These are phyloP conservation scores for Heliconius erato DNA, from an alignment of 2,888 invertebrate genomes.

Conservation along the genomic window DNA sequence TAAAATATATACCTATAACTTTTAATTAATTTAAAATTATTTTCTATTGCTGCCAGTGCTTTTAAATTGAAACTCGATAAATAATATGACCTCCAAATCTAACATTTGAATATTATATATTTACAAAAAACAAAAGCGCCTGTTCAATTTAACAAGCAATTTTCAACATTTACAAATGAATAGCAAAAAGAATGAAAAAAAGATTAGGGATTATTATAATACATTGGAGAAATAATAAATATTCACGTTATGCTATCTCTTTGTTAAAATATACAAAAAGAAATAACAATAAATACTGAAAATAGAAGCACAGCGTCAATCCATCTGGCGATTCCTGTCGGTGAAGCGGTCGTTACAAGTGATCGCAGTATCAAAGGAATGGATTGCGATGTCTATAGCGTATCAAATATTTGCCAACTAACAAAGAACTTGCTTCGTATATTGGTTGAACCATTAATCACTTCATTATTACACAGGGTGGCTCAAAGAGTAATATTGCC, in stretches of 20 bases:
- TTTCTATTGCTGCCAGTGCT: no score
- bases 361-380: slow-evolving; percentile 61
- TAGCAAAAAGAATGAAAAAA: no score
- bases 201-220: no score
- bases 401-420: slow-evolving; percentile 77
- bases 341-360: slow-evolving; percentile 41
- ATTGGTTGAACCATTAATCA: slow-evolving; percentile 82
- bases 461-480: slow-evolving; percentile 77
- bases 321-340: slow-evolving; percentile 17
- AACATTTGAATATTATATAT: no score
- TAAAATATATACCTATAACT: no score
- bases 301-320: slow-evolving; percentile 2
- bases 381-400: slow-evolving; percentile 52
- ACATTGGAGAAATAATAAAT: neutral
- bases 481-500: slow-evolving; percentile 82
- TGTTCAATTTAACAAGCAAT: no score
- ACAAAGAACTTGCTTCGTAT: slow-evolving; percentile 79
- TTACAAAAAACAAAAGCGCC: no score
- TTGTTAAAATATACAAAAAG: slow-evolving; percentile 2
- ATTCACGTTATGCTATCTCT: neutral
- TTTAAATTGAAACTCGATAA: no score
- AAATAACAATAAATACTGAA: slow-evolving; percentile 10
- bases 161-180: no score
- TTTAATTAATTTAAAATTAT: no score
- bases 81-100: no score